A percentile compares a stretch with the other conserved stretches of the same genome.
phyloP scores from a whole-genome alignment of 2,797 vertebrate genomes.

The Hyperoplus immaculatus region DNA sequence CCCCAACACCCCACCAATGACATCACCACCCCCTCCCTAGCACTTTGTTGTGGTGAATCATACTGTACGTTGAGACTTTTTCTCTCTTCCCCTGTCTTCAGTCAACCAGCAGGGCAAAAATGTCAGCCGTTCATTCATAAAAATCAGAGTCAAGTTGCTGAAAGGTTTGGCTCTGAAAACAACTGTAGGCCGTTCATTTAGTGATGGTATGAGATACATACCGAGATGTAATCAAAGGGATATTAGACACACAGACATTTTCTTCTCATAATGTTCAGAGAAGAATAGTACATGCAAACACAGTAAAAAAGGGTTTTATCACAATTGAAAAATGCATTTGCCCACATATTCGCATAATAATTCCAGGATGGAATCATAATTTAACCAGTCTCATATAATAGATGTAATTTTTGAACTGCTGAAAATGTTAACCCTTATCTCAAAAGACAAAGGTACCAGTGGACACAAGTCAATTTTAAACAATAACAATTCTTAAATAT shows the following conservation, averaged over 20 bases:
- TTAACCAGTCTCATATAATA: not conserved
- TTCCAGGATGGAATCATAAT: not conserved
- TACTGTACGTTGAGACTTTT: conserved; percentile 73
- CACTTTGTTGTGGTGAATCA: conserved; percentile 82
- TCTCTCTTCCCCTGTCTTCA: conserved; percentile 47
- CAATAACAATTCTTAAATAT: not conserved
- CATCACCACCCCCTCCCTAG: conserved; percentile 74
- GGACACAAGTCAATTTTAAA: too few relatives aligned
- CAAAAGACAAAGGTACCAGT: too few relatives aligned
- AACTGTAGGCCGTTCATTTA: not conserved
- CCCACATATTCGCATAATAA: not conserved
- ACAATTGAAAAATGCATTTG: not conserved
- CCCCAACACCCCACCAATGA: conserved; percentile 72
- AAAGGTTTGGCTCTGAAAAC: conserved; percentile 27
- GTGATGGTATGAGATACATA: conserved; percentile 16
- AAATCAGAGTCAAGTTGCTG: conserved; percentile 21
- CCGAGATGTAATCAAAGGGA: conserved; percentile 9
- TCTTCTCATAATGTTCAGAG: not conserved
- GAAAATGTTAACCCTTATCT: too few relatives aligned
- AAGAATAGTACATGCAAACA: not conserved
- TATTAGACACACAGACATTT: not conserved
- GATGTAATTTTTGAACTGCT: not conserved
- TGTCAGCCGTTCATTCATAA: conserved; percentile 62
- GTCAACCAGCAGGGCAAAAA: conserved; percentile 56
- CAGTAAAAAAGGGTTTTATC: too few relatives aligned